These are phyloP conservation scores for Penaeus monodon DNA, from an alignment of 2,888 invertebrate species.

Conservation along the genomic window DNA sequence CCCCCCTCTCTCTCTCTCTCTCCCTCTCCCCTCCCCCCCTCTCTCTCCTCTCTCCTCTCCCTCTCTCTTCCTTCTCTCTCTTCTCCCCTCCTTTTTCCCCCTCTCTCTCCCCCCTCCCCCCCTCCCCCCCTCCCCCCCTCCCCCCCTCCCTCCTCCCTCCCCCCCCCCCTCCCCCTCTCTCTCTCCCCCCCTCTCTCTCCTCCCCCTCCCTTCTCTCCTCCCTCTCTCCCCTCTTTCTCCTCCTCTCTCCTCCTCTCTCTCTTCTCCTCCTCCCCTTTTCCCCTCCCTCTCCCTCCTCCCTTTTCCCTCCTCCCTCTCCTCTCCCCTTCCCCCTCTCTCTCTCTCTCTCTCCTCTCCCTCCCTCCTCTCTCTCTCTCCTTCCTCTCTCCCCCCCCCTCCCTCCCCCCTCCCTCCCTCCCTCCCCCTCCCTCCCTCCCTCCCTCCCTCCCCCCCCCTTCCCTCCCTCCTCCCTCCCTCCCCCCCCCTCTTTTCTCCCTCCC, in stretches of 20 bases:
- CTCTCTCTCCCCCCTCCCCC: not conserved
- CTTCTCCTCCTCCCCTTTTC: no score
- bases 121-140: not conserved
- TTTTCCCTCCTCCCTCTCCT: not conserved
- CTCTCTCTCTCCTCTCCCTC: not conserved
- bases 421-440: not conserved
- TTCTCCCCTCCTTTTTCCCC: no score
- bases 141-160: no score
- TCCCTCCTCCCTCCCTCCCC: not conserved
- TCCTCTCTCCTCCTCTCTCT: no score
- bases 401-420: not conserved
- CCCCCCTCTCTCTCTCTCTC: not conserved
- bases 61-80: no score
- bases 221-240: not conserved
- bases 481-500: not conserved
- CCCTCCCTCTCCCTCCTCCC: no score
- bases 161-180: not conserved
- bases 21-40: not conserved
- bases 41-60: no score
- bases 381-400: not conserved
- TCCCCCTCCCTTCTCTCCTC: no score
- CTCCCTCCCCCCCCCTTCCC: not conserved
- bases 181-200: no score
- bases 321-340: not conserved
- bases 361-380: not conserved